Evolutionary conservation across 2,113 vertebrate species (phyloP), one percentile per base, ranked within the genome.

Genomic region (Carassius gibelio): DNA sequence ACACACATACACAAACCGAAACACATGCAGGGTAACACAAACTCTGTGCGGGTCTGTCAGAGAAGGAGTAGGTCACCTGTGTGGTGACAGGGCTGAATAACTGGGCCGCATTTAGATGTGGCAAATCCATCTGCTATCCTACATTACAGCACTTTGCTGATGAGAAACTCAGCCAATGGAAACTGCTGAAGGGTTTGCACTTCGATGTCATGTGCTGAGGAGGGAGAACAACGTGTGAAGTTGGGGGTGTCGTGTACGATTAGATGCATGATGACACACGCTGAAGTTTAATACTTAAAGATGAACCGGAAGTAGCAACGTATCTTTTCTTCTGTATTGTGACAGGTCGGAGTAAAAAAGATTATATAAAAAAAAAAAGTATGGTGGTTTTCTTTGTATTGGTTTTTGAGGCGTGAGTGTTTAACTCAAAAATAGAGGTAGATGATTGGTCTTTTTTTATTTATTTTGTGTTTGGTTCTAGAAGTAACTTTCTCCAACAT

Each of bases 41-140:
- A 30, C 57, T n/a, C 21, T n/a, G 21, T 8, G 57, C 13, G 19
- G 3, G 21, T n/a, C 57, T 62, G 9, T 15, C 13, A 59, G 36
- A 84, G 68, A 76, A 45, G 64, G 52, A 87, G 75, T 45, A 74
- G 23, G 89, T 75, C 85, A 88, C 79, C 38, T 26, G 52, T 79
- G 75, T 57, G 23, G 59, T 83, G 79, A 64, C 52, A 85, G 78
- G 68, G 36, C 62, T 78, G 71, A 77, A 81, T 83, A 59, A 52
- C 75, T 79, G 50, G 74, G 84, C 75, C 69, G 87, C 91, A 91
- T 91, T 83, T 88, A 88, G 48, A 82, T 79, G 75, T 91, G 90
- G 88, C 66, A 88, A 90, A 90, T 92, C 85, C 61, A 69, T 84
- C 42, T 75, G 84, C 88, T 84, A 87, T 88, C 52, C 81, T 55